Percentiles rank a stretch among this genome's conserved stretches.
These are phyloP conservation scores for Notarius lentiginosus DNA, from an alignment of 2,113 vertebrate genomes.

Conservation along the genomic window DNA sequence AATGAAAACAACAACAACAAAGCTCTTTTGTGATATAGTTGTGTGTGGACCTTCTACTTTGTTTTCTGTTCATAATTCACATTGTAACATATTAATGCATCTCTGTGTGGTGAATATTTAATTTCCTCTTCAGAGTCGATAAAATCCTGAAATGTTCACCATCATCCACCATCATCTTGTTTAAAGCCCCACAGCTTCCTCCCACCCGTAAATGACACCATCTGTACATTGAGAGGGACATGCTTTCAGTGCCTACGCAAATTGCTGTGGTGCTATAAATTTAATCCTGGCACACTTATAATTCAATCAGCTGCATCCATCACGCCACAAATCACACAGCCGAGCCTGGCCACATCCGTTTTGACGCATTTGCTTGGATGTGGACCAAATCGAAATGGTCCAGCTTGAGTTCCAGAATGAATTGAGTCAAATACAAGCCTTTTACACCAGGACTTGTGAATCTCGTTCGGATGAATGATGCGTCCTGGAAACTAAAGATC, in stretches of 20 bases:
- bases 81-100: background rate
- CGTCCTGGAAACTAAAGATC: background rate
- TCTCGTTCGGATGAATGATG: slow-evolving; percentile 13
- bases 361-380: slow-evolving; percentile 44
- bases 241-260: slow-evolving; percentile 19
- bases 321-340: slow-evolving; percentile 46
- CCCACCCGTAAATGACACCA: background rate
- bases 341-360: slow-evolving; percentile 36
- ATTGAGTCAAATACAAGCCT: slow-evolving; percentile 14
- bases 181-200: background rate
- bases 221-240: slow-evolving; percentile 32
- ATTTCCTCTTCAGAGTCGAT: background rate
- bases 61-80: background rate
- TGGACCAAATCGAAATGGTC: slow-evolving; percentile 44
- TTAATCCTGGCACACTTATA: slow-evolving; percentile 36
- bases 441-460: slow-evolving; percentile 12
- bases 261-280: slow-evolving; percentile 42
- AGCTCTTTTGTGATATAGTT: background rate
- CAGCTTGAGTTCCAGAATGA: slow-evolving; percentile 34
- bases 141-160: background rate
- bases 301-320: slow-evolving; percentile 37
- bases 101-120: background rate
- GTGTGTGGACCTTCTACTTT: background rate
- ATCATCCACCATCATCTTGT: background rate
- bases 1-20: background rate